Conservation (phyloP, 1,140 invertebrate species). For the Drosophila repleta region DNA sequence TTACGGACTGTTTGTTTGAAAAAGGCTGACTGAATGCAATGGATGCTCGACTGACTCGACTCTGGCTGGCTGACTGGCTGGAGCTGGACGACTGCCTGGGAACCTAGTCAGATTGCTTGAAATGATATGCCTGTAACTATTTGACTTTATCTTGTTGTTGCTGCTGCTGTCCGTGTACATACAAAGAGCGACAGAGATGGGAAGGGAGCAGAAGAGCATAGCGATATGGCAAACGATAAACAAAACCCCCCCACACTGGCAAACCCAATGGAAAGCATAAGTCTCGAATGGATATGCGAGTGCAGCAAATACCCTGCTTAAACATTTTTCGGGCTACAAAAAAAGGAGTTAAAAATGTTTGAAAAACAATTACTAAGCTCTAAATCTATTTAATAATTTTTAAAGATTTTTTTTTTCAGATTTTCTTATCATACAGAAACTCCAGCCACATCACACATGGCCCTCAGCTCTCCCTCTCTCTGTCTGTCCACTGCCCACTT, state of each 20-base stretch:
- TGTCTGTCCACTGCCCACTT: no score
- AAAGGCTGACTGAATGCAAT: constrained; percentile 36
- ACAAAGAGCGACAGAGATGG: constrained; percentile 33
- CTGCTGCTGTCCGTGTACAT: constrained; percentile 46
- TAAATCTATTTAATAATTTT: no score
- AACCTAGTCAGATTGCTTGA: constrained; percentile 52
- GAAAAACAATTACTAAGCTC: no score
- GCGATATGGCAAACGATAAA: constrained; percentile 56
- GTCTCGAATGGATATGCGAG: background rate
- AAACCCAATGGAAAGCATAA: constrained; percentile 3
- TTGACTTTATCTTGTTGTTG: constrained; percentile 76
- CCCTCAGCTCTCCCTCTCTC: no score
- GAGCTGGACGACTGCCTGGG: constrained; percentile 25
- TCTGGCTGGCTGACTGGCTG: constrained; percentile 1
- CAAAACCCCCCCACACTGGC: constrained; percentile 48
- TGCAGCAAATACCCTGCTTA: background rate
- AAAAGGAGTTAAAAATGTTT: no score
- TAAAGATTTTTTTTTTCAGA: no score
- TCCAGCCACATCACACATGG: no score
- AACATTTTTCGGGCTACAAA: no score
- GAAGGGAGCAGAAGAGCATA: constrained; percentile 4
- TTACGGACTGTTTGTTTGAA: constrained; percentile 36
- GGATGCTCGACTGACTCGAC: constrained; percentile 26
- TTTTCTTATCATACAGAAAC: no score
- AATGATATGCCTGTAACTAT: constrained; percentile 75